Conservation (phyloP, 2,113 vertebrate species). For the Otis tarda region DNA sequence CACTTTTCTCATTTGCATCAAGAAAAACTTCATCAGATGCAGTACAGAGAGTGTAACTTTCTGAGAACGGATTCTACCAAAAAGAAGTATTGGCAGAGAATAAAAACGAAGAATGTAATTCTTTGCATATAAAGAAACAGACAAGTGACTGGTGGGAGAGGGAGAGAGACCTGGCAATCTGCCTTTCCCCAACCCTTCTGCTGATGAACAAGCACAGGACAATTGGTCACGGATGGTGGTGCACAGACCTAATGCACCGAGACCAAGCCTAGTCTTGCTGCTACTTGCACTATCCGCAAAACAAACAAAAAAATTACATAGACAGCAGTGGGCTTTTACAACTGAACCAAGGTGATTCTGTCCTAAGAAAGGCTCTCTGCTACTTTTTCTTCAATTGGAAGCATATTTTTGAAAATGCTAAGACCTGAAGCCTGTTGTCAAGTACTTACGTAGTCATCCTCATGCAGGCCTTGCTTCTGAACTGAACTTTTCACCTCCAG, state of each 20-base stretch:
- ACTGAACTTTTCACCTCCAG: slow-evolving; percentile 89
- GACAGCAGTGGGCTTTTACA: neutral
- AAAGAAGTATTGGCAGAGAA: neutral
- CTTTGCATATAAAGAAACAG: neutral
- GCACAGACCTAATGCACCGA: neutral
- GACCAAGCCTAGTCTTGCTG: neutral
- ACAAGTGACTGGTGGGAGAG: neutral
- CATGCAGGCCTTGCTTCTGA: slow-evolving; percentile 80
- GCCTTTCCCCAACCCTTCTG: neutral
- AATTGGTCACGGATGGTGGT: neutral
- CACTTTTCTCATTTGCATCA: neutral
- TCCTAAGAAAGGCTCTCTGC: slow-evolving; percentile 5
- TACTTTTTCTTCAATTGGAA: slow-evolving; percentile 52
- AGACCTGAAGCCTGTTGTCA: slow-evolving; percentile 3
- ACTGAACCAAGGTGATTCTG: neutral
- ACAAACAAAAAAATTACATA: neutral
- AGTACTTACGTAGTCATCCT: slow-evolving; percentile 90
- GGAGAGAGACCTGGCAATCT: neutral
- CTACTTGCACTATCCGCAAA: neutral
- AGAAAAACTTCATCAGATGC: neutral
- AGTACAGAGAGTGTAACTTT: neutral
- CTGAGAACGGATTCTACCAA: neutral
- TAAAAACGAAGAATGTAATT: neutral
- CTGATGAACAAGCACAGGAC: neutral
- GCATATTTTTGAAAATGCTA: slow-evolving; percentile 32